phyloP scores from a whole-genome alignment of 2,797 vertebrate species.

The Eupleurogrammus muticus region DNA sequence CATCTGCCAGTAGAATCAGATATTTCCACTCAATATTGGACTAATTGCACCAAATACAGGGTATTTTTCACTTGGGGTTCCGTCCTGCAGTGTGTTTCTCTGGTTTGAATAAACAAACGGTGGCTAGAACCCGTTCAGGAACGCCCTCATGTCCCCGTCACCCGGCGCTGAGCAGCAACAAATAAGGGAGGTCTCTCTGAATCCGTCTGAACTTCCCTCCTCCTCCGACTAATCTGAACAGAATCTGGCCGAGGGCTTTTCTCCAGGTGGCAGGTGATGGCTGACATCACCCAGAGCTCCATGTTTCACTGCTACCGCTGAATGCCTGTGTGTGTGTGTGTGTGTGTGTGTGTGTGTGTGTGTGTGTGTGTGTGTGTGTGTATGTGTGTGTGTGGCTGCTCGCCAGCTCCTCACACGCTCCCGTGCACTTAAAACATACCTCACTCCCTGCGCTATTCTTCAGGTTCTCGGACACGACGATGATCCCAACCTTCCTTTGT shows the following conservation, averaged over 20 bases:
- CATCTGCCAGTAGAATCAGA: too few relatives aligned
- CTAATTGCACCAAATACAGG: too few relatives aligned
- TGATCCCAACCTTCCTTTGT: slow-evolving; percentile 64
- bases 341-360: too few relatives aligned
- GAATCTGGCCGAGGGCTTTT: slow-evolving; percentile 74
- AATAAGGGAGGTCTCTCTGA: slow-evolving; percentile 79
- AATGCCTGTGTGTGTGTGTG: slow-evolving; percentile 55
- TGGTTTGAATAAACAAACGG: slow-evolving; percentile 38
- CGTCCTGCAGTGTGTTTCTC: slow-evolving; percentile 42
- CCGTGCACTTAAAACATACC: slow-evolving; percentile 68
- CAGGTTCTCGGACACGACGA: too few relatives aligned
- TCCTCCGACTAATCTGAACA: slow-evolving; percentile 73
- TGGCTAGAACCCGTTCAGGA: too few relatives aligned
- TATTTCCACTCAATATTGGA: too few relatives aligned
- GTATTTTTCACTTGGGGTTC: too few relatives aligned
- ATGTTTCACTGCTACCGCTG: slow-evolving; percentile 65
- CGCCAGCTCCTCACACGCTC: slow-evolving; percentile 72
- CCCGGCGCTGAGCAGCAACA: slow-evolving; percentile 77
- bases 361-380: too few relatives aligned
- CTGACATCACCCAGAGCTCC: slow-evolving; percentile 68
- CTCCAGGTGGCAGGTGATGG: slow-evolving; percentile 83
- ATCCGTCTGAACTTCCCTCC: slow-evolving; percentile 64
- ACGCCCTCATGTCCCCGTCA: slow-evolving; percentile 79
- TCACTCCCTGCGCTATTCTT: slow-evolving; percentile 50
- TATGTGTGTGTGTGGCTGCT: slow-evolving; percentile 36